Evolutionary conservation across 2,888 invertebrate genomes (phyloP).

Genomic region (Mythimna pallens): DNA sequence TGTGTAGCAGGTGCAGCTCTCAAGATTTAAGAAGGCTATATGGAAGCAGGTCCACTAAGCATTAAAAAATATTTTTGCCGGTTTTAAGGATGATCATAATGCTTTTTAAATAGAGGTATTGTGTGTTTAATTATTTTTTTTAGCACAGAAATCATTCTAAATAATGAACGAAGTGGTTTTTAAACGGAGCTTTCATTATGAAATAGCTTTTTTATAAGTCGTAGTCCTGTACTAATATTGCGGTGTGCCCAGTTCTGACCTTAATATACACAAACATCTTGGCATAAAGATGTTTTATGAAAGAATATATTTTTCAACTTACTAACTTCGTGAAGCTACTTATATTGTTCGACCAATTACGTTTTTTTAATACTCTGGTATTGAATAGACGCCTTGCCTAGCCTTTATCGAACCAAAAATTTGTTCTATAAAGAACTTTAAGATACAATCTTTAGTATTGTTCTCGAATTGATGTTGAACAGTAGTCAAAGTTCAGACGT

Average conservation of each 20-base stretch:
- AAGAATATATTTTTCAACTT: slow-evolving; percentile 39
- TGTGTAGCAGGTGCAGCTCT: slow-evolving; percentile 12
- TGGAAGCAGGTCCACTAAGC: background rate
- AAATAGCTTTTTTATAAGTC: slow-evolving; percentile 37
- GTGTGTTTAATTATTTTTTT: too few relatives aligned
- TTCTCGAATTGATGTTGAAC: slow-evolving; percentile 24
- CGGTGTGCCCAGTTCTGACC: slow-evolving; percentile 7
- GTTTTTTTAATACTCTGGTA: slow-evolving; percentile 19
- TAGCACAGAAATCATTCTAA: too few relatives aligned
- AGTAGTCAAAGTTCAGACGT: slow-evolving; percentile 33
- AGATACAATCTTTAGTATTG: slow-evolving; percentile 4
- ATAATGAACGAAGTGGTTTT: slow-evolving; percentile 17
- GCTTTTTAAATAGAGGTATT: too few relatives aligned
- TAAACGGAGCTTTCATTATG: slow-evolving; percentile 3
- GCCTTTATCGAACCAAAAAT: background rate
- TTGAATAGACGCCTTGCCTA: slow-evolving; percentile 17
- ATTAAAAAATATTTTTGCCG: background rate
- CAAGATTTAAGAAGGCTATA: background rate
- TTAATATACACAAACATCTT: slow-evolving; percentile 39
- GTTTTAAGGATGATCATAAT: too few relatives aligned
- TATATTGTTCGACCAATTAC: slow-evolving; percentile 11
- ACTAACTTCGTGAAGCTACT: slow-evolving; percentile 24
- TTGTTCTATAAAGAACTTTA: background rate
- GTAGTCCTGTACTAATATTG: slow-evolving; percentile 23
- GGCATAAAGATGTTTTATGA: slow-evolving; percentile 29